Evolutionary conservation across 2,113 vertebrate species (phyloP), one percentile per base, ranked within the genome.

Genomic region (Tychaedon coryphoeus): DNA sequence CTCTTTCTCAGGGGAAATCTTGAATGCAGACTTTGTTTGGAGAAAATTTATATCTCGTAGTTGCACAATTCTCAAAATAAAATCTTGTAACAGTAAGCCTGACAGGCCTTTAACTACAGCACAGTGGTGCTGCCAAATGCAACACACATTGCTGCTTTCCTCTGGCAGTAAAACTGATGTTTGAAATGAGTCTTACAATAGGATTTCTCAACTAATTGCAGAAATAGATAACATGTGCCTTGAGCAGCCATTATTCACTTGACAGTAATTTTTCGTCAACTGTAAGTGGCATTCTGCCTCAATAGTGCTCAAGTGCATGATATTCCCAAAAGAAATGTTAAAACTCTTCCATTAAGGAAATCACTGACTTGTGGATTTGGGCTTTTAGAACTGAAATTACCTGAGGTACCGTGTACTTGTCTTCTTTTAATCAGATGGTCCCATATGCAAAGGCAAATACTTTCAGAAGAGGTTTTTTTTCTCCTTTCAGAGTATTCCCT

Each of bases 141-240:
- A 91, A 88, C 76, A 91, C 60, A 69, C 31, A 33, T 40, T 95
- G 38, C 60, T 92, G 60, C 50, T 94, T 96, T 95, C 65, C 71
- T 78, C 25, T 93, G 89, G 71, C 74, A 87, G 70, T 73, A 89
- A 96, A 96, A 91, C 40, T 88, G 77, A 84, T 96, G 71, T 76
- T 97, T 93, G 81, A 97, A 97, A 94, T 90, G 64, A 97, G 91
- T 96, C 54, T 89, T 97, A 91, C 85, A 93, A 93, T 33, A 85
- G 50, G n/a, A 79, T 75, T 88, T 97, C 84, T 96, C 86, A 82
- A 8, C 69, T 97, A 96, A 98, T 97, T 97, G 96, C 80, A 94
- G 83, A 96, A 97, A 96, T 95, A 97, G 93, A 96, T 96, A 97
- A 66, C 31, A 47, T 95, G 80, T 64, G 92, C 91, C 92, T 95